Evolutionary conservation across 2,797 vertebrate species (phyloP), one percentile per base, ranked within the genome.

Genomic region (Sebastes hubbsi): DNA sequence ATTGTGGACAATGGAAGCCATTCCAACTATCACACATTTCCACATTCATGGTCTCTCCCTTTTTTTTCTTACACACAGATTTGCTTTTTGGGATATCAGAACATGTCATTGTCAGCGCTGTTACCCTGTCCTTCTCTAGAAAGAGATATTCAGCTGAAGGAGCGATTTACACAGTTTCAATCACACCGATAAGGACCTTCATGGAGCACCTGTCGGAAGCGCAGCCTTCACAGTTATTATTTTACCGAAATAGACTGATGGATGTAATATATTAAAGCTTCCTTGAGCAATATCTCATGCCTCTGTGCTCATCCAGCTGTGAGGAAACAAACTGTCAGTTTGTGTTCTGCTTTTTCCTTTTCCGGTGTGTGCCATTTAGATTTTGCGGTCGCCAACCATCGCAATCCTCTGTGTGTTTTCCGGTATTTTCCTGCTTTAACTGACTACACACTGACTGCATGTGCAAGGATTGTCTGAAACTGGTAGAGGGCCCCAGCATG

Each of bases 221-320:
- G 32, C 68, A 78, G 65, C 69, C 68, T 66, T 85, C 69, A 73
- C 64, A 29, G 67, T 73, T 80, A 29, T 78, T 80, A 77, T 72
- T 83, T 81, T 27, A 70, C 76, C 59, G 8, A 84, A 83, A 72
- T 20, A 60, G 42, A 56, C 69, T 36, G 27, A 22, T 75, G 66
- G 62, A 84, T 82, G 77, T 46, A 70, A 82, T 78, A 72, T 71
- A 80, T 89, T 81, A 71, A 78, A 73, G 60, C 67, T 52, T 77
- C 76, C 59, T 68, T 60, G 66, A 74, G 69, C 55, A 75, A 78
- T 78, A 56, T 81, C 20, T 74, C 59, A 52, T 34, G 62, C 52
- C 71, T 81, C 83, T 70, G 62, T 80, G 67, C 42, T 82, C 77
- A 63, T 65, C 73, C 38, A 69, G 61, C 59, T 84, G 68, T 20